phyloP scores from a whole-genome alignment of 2,113 vertebrate species.

The Lichenostomus cassidix region DNA sequence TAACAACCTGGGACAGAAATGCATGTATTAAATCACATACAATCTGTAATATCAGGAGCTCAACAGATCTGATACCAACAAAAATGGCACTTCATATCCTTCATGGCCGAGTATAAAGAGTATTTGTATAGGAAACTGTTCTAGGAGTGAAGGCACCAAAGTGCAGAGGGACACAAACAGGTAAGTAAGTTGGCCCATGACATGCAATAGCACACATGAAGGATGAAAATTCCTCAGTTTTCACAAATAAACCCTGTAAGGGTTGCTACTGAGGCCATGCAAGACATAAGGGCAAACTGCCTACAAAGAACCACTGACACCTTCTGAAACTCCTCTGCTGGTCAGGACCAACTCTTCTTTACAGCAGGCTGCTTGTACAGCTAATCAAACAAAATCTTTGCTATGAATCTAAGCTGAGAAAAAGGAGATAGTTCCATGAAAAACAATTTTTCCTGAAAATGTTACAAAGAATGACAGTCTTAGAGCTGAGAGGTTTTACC shows the following conservation, averaged over 20 bases:
- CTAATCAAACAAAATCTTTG: neutral
- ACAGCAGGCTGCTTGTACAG: neutral
- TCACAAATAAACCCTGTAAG: neutral
- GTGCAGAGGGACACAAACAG: neutral
- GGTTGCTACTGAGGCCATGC: neutral
- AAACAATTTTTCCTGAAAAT: neutral
- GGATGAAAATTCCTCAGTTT: neutral
- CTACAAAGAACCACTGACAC: neutral
- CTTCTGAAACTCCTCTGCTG: neutral
- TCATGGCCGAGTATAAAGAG: neutral
- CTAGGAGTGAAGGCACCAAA: neutral
- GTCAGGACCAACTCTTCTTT: neutral
- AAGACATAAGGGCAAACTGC: neutral
- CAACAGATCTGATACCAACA: neutral
- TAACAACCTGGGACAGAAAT: conserved; percentile 79
- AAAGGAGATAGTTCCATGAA: neutral
- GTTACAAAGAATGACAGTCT: neutral
- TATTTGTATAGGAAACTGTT: neutral
- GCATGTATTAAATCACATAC: neutral
- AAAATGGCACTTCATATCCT: neutral
- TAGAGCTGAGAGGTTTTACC: neutral
- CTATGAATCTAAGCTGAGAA: neutral
- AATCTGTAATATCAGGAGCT: neutral
- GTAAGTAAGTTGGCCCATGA: neutral
- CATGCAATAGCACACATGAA: neutral